Conservation (phyloP, 2,888 invertebrate species). For the Palloptera scutellata region DNA sequence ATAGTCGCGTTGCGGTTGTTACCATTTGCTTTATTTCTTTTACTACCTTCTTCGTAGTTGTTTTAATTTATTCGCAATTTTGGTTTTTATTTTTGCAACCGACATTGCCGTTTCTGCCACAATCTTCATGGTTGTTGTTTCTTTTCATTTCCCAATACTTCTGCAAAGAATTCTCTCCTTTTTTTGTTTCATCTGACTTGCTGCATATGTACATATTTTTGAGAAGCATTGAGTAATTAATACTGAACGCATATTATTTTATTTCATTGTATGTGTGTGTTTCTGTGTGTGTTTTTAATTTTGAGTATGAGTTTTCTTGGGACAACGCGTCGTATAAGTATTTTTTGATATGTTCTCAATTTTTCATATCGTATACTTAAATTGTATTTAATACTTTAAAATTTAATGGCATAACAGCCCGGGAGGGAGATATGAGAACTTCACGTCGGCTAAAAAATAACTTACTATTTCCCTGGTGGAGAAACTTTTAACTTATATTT, state of each 20-base stretch:
- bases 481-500: no score
- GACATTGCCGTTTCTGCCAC: neutral
- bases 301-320: neutral
- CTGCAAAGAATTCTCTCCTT: neutral
- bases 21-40: constrained; percentile 20
- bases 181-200: neutral
- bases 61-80: constrained; percentile 26
- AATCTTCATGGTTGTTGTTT: neutral
- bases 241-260: neutral
- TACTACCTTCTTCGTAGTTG: constrained; percentile 23
- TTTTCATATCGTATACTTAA: neutral
- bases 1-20: constrained; percentile 18
- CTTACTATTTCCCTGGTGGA: no score
- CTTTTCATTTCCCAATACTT: neutral
- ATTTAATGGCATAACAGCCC: no score
- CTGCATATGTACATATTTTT: no score
- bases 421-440: no score
- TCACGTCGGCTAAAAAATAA: no score
- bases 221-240: neutral
- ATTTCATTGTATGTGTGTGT: neutral
- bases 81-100: no score
- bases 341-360: neutral
- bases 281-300: neutral
- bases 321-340: constrained; percentile 1
- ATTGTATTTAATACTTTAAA: no score